These are phyloP conservation scores for Drosophila subquinaria DNA, from an alignment of 2,888 invertebrate species.

Conservation along the genomic window DNA sequence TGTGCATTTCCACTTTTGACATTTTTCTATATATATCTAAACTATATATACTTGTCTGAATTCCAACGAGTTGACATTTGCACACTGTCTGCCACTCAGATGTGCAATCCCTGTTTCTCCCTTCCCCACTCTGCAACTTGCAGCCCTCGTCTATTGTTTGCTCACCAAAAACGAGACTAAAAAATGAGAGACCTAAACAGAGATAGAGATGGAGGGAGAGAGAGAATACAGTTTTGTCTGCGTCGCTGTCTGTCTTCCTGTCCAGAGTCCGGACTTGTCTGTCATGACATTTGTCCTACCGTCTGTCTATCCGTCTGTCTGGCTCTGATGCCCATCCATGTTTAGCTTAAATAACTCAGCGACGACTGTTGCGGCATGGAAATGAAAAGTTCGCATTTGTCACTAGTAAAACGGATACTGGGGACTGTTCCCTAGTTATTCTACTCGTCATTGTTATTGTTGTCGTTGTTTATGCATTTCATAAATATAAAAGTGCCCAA, in stretches of 20 bases:
- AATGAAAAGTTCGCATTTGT: constrained; percentile 67
- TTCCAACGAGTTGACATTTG: constrained; percentile 77
- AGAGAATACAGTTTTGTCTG: constrained; percentile 52
- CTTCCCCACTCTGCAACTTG: background rate
- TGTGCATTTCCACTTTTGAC: constrained; percentile 49
- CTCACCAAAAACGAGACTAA: constrained; percentile 34
- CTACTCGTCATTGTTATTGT: constrained; percentile 16
- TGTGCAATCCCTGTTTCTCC: constrained; percentile 53
- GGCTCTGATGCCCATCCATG: constrained; percentile 54
- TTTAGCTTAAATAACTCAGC: constrained; percentile 70
- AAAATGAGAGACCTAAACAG: constrained; percentile 2
- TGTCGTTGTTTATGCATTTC: constrained; percentile 66
- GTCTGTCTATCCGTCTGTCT: constrained; percentile 25
- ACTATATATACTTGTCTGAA: constrained; percentile 53
- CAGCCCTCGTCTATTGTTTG: constrained; percentile 50
- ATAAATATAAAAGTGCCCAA: constrained; percentile 69
- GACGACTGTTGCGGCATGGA: constrained; percentile 58
- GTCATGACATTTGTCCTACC: constrained; percentile 61
- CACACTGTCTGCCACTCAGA: constrained; percentile 79
- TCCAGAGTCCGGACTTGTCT: constrained; percentile 59
- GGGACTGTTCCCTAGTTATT: constrained; percentile 34
- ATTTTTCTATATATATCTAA: constrained; percentile 37
- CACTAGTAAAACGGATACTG: constrained; percentile 52
- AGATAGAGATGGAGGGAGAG: constrained; percentile 5
- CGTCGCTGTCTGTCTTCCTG: constrained; percentile 41